These are phyloP conservation scores for Chaenodraco wilsoni DNA, from an alignment of 2,797 vertebrate genomes.

Conservation along the genomic window DNA sequence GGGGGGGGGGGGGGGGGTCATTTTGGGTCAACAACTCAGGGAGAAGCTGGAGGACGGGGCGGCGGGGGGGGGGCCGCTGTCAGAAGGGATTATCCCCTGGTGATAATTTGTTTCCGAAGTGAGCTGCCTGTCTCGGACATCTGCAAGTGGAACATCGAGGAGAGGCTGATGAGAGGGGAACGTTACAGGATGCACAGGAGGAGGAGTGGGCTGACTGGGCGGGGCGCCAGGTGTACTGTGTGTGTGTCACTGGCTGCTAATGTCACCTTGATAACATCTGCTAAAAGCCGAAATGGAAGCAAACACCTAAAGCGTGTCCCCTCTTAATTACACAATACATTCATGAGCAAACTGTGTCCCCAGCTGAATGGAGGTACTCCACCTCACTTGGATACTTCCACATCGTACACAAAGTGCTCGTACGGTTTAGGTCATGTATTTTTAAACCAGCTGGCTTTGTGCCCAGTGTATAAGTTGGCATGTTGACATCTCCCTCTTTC, in stretches of 20 bases:
- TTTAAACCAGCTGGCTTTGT: slow-evolving; percentile 42
- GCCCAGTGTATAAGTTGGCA: slow-evolving; percentile 14
- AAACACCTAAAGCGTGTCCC: slow-evolving; percentile 7
- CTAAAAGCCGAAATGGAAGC: not conserved
- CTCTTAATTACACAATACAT: slow-evolving; percentile 58
- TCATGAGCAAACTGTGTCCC: slow-evolving; percentile 43
- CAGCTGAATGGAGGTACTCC: slow-evolving; percentile 14
- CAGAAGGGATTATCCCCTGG: slow-evolving; percentile 62
- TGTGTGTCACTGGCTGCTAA: not conserved
- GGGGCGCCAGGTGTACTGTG: not conserved
- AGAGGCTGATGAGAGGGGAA: slow-evolving; percentile 32
- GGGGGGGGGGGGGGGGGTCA: not conserved
- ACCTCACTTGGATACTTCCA: slow-evolving; percentile 18
- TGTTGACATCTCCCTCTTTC: slow-evolving; percentile 18
- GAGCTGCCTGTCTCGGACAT: slow-evolving; percentile 37
- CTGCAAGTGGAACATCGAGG: slow-evolving; percentile 28
- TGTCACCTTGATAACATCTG: slow-evolving; percentile 6
- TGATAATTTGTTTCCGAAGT: slow-evolving; percentile 54
- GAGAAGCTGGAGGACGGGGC: slow-evolving; percentile 27
- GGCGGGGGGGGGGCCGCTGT: slow-evolving; percentile 48
- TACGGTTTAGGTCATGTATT: slow-evolving; percentile 20
- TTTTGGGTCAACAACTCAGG: slow-evolving; percentile 17
- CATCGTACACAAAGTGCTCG: not conserved
- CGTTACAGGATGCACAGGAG: slow-evolving; percentile 36
- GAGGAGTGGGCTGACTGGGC: not conserved